Evolutionary conservation across 2,888 invertebrate species (phyloP).

Genomic region (Choristoneura rosaceana): DNA sequence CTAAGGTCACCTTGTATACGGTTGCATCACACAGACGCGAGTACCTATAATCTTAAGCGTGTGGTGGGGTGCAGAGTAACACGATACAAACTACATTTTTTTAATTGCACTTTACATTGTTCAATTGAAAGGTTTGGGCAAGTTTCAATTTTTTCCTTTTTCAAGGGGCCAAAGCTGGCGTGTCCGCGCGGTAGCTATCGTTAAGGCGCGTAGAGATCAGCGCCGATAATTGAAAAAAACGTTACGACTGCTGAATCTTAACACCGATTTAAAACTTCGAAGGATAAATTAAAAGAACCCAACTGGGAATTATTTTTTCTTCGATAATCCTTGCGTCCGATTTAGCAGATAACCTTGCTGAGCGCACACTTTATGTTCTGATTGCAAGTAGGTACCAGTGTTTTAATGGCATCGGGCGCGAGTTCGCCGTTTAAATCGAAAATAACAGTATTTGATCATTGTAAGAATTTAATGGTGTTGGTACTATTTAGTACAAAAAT

Average conservation of each 20-base stretch:
- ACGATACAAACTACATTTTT: background rate
- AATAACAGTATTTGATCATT: constrained; percentile 48
- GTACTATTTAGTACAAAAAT: no score
- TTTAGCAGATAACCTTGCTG: constrained; percentile 74
- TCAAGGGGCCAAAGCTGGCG: constrained; percentile 54
- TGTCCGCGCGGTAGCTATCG: constrained; percentile 75
- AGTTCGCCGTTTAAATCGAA: constrained; percentile 66
- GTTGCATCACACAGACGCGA: no score
- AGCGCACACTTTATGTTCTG: constrained; percentile 76
- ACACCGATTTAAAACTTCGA: constrained; percentile 82
- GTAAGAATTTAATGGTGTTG: background rate
- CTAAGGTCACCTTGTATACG: no score
- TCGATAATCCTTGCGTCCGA: constrained; percentile 69
- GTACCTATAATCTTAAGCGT: no score
- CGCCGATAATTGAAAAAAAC: constrained; percentile 79
- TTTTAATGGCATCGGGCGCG: constrained; percentile 64
- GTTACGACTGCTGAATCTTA: constrained; percentile 79
- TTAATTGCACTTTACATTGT: constrained; percentile 15
- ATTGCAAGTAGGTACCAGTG: constrained; percentile 68
- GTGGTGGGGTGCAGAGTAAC: background rate
- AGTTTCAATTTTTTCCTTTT: constrained; percentile 55
- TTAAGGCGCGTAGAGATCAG: constrained; percentile 74
- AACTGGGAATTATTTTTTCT: constrained; percentile 72
- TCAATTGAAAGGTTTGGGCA: constrained; percentile 46
- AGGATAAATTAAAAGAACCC: constrained; percentile 82